These are phyloP conservation scores for Brachylomia viminalis DNA, from an alignment of 2,888 invertebrate genomes.

Conservation along the genomic window DNA sequence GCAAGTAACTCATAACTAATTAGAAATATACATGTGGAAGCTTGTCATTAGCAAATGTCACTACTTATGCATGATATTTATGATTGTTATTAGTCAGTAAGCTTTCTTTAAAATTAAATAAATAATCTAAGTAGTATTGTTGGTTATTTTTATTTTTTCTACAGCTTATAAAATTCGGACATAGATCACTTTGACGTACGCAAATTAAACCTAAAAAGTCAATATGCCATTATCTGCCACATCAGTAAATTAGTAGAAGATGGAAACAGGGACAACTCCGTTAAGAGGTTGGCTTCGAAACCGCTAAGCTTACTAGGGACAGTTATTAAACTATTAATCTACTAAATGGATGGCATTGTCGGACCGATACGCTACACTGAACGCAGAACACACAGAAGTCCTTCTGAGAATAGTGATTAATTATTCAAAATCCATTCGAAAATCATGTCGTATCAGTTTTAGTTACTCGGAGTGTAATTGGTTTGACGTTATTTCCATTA, in stretches of 20 bases:
- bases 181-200: background rate
- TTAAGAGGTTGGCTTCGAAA: slow-evolving; percentile 23
- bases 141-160: background rate
- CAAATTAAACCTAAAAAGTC: background rate
- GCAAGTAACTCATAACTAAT: too few species aligned
- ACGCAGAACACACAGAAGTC: slow-evolving; percentile 30
- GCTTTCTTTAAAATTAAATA: too few species aligned
- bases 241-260: slow-evolving; percentile 29
- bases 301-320: slow-evolving; percentile 31
- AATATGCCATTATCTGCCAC: background rate
- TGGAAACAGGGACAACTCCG: background rate
- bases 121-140: too few species aligned
- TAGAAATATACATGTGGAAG: too few species aligned
- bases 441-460: slow-evolving; percentile 12
- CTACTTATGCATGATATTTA: too few species aligned
- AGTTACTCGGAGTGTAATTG: slow-evolving; percentile 30
- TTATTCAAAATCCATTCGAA: slow-evolving; percentile 40
- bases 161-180: background rate
- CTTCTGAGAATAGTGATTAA: slow-evolving; percentile 49
- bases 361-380: slow-evolving; percentile 24
- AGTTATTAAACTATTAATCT: slow-evolving; percentile 59
- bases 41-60: too few species aligned
- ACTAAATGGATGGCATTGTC: slow-evolving; percentile 40
- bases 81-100: too few species aligned
- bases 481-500: slow-evolving; percentile 30